Percentiles rank a stretch among this genome's conserved stretches.
Evolutionary conservation across 2,888 invertebrate species (phyloP).

Genomic region (Agriopis aurantiaria): DNA sequence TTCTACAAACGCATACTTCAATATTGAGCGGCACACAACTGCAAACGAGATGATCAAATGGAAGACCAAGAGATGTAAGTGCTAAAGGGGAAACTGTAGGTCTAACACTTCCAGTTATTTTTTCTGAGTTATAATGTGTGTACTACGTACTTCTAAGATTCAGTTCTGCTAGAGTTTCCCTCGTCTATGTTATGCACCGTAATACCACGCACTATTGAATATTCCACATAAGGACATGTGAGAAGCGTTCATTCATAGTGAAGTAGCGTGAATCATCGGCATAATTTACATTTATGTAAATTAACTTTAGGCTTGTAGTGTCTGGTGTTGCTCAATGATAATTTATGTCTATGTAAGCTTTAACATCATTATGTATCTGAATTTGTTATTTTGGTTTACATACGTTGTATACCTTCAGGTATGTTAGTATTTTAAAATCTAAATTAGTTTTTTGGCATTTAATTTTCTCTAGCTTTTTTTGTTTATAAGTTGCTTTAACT

Average conservation of each 20-base stretch:
- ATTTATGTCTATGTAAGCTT: constrained; percentile 10
- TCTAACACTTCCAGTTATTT: neutral
- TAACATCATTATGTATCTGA: neutral
- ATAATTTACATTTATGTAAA: constrained; percentile 56
- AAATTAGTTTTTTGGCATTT: too few species aligned
- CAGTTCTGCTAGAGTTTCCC: neutral
- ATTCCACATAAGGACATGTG: constrained; percentile 47
- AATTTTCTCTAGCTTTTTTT: too few species aligned
- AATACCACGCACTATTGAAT: constrained; percentile 13
- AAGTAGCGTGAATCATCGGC: constrained; percentile 49
- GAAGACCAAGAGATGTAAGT: too few species aligned
- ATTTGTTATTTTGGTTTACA: neutral
- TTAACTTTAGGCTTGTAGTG: constrained; percentile 41
- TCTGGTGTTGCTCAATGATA: constrained; percentile 39
- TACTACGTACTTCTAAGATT: neutral
- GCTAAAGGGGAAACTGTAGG: too few species aligned
- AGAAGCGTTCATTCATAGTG: constrained; percentile 49
- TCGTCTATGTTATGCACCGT: neutral
- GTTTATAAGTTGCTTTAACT: too few species aligned
- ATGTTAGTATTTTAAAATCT: too few species aligned
- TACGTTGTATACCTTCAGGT: too few species aligned
- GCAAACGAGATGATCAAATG: too few species aligned
- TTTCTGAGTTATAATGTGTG: neutral
- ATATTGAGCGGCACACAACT: too few species aligned
- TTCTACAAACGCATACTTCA: too few species aligned